These are phyloP conservation scores for Caenorhabditis wallacei DNA, from an alignment of 2,888 invertebrate species.

Conservation along the genomic window DNA sequence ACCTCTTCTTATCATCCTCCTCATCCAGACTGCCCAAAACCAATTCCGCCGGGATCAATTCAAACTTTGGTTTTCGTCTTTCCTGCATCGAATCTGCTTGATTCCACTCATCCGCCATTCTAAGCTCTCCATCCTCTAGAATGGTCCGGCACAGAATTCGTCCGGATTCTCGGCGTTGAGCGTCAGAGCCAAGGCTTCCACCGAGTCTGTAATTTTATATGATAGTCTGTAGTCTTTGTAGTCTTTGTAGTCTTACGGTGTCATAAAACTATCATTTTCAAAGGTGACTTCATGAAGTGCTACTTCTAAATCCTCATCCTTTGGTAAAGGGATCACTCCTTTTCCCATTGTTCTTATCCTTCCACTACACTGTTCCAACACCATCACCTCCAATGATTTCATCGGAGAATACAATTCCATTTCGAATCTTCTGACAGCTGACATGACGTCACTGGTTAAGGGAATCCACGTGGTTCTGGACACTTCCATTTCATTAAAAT, in stretches of 20 bases:
- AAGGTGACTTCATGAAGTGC: conserved; percentile 58
- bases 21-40: conserved; percentile 29
- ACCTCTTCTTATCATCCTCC: conserved; percentile 47
- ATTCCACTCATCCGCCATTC: conserved; percentile 23
- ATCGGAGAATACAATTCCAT: conserved; percentile 52
- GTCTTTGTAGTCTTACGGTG: conserved; percentile 31
- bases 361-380: conserved; percentile 39
- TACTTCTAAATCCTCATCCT: conserved; percentile 44
- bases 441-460: conserved; percentile 40
- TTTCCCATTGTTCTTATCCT: conserved; percentile 44
- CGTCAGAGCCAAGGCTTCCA: conserved; percentile 33
- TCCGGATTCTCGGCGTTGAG: conserved; percentile 34
- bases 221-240: no score
- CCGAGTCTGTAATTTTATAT: conserved; percentile 27
- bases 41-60: conserved; percentile 41
- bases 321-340: conserved; percentile 46
- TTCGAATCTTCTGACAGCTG: conserved; percentile 46
- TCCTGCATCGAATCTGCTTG: conserved; percentile 9
- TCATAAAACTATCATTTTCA: conserved; percentile 27
- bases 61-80: conserved; percentile 33
- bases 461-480: conserved; percentile 50
- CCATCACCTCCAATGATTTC: conserved; percentile 33
- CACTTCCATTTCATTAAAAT: conserved; percentile 61
- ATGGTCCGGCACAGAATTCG: conserved; percentile 59
- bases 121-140: conserved; percentile 48